Evolutionary conservation across 2,113 vertebrate genomes (phyloP).

Genomic region (Lagopus leucura): DNA sequence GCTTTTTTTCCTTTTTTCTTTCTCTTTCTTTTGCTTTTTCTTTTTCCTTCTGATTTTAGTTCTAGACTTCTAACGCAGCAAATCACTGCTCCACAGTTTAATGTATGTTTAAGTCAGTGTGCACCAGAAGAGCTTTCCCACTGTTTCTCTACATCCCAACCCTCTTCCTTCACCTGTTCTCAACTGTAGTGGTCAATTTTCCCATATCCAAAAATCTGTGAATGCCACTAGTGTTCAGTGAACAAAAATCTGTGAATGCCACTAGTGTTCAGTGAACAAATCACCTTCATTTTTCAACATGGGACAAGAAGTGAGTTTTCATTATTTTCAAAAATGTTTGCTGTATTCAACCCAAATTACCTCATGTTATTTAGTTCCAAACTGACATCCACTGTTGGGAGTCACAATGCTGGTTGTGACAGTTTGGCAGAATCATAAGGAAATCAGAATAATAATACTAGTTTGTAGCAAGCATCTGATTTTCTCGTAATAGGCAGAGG

Average conservation of each 20-base stretch:
- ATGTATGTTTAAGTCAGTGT: neutral
- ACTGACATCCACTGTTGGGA: neutral
- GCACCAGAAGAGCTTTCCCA: neutral
- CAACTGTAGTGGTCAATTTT: neutral
- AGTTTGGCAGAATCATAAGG: neutral
- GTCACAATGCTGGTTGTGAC: neutral
- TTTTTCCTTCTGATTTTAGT: neutral
- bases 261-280: neutral
- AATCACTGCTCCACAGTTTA: neutral
- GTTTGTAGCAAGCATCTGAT: neutral
- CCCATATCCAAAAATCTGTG: neutral
- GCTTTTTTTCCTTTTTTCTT: no score
- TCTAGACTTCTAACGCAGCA: neutral
- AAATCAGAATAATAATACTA: neutral
- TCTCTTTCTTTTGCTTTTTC: neutral
- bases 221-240: neutral
- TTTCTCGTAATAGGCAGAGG: conserved; percentile 5
- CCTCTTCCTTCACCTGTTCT: neutral
- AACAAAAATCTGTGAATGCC: neutral
- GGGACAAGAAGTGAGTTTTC: neutral
- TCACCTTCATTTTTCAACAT: neutral
- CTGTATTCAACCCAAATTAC: neutral
- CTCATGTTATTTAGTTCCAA: neutral
- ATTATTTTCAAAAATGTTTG: neutral
- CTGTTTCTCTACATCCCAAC: neutral